Conservation (phyloP, 2,888 invertebrate species). For the Hipparchia semele region DNA sequence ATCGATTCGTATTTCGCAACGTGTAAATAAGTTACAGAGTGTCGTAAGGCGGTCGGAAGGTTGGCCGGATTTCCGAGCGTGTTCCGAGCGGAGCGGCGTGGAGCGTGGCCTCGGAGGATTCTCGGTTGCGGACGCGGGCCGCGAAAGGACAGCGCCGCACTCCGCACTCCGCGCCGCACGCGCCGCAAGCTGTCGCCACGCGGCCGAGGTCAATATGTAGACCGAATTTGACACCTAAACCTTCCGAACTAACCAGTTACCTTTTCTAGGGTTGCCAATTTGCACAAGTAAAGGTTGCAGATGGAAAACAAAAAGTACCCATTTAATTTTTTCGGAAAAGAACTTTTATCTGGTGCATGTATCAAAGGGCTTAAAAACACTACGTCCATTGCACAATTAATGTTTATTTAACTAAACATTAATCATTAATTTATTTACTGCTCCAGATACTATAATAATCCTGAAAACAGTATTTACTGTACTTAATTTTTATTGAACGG, state of each 20-base stretch:
- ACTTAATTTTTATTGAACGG: no score
- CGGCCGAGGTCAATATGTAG: slow-evolving; percentile 41
- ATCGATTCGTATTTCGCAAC: slow-evolving; percentile 82
- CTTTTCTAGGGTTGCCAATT: no score
- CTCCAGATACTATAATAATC: no score
- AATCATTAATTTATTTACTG: no score
- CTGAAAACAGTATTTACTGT: no score
- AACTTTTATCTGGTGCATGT: no score
- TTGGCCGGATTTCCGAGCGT: slow-evolving; percentile 83
- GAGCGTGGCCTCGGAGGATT: slow-evolving; percentile 75
- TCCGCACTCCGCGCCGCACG: slow-evolving; percentile 49
- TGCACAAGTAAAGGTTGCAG: no score
- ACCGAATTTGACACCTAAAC: slow-evolving; percentile 5
- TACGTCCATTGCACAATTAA: no score
- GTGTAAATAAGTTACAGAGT: slow-evolving; percentile 81
- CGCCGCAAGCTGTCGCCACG: slow-evolving; percentile 44
- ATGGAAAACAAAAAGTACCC: no score
- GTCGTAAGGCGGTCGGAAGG: slow-evolving; percentile 82
- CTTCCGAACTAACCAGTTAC: background rate
- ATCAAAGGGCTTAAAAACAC: no score
- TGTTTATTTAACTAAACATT: no score
- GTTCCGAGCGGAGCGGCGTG: slow-evolving; percentile 67
- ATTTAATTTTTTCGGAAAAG: no score
- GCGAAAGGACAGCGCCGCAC: slow-evolving; percentile 49
- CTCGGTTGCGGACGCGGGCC: slow-evolving; percentile 69